A percentile compares a stretch with the other conserved stretches of the same genome.
phyloP scores from a whole-genome alignment of 2,888 invertebrate species.

The Oithona nana region DNA sequence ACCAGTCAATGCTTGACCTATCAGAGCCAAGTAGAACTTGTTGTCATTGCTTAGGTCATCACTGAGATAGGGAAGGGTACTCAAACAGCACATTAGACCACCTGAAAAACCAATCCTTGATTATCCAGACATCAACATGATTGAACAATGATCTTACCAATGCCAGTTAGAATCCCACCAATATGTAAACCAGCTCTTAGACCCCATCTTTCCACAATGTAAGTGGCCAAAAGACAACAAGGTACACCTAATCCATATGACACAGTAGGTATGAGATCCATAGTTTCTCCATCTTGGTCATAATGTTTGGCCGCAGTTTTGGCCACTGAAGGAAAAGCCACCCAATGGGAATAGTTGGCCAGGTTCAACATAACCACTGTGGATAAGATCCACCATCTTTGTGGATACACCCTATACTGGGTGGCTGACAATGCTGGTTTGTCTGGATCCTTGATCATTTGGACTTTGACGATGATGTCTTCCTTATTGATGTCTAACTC shows the following conservation, averaged over 20 bases:
- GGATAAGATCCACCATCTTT: conserved; percentile 12
- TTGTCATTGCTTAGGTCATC: neutral
- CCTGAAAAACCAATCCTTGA: neutral
- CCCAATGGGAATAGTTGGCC: conserved; percentile 15
- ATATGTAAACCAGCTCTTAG: conserved; percentile 9
- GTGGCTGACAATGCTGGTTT: no score
- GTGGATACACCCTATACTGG: neutral
- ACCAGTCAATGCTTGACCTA: conserved; percentile 11
- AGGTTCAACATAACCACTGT: conserved; percentile 12
- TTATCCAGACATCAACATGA: neutral
- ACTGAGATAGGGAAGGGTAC: conserved; percentile 1
- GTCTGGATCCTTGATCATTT: no score
- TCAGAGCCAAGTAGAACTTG: conserved; percentile 10
- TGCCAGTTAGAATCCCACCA: conserved; percentile 7
- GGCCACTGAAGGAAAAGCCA: conserved; percentile 11
- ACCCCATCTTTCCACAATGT: conserved; percentile 9
- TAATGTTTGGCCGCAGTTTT: conserved; percentile 12
- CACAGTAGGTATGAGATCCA: conserved; percentile 13
- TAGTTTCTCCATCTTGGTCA: conserved; percentile 2
- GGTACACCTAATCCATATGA: conserved; percentile 12
- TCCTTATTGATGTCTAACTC: neutral
- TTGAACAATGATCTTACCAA: conserved; percentile 4
- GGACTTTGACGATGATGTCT: no score
- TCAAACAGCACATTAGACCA: conserved; percentile 4
- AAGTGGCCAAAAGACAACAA: conserved; percentile 13